Conservation (phyloP, 2,113 vertebrate genomes). For the Martes martes region DNA sequence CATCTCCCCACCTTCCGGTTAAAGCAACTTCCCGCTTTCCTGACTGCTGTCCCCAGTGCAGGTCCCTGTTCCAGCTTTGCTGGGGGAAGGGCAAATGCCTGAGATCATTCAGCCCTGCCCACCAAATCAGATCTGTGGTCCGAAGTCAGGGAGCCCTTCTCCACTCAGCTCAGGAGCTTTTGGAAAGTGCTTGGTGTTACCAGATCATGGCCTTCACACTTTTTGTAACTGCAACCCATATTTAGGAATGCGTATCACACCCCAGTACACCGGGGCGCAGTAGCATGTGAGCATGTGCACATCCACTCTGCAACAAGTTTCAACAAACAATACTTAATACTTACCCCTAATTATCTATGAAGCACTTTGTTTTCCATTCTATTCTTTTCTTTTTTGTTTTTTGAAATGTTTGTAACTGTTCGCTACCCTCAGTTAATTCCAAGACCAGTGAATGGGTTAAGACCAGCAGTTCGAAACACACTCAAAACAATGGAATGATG, state of each 20-base stretch:
- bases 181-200: neutral
- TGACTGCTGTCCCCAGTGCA: neutral
- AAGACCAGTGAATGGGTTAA: neutral
- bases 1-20: neutral
- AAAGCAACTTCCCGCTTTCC: neutral
- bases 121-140: neutral
- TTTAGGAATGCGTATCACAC: neutral
- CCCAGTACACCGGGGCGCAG: neutral
- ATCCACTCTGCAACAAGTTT: neutral
- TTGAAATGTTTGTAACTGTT: neutral
- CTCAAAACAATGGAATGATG: neutral
- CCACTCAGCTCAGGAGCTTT: neutral
- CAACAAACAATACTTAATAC: neutral
- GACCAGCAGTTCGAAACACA: neutral
- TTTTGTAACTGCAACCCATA: neutral
- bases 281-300: too few relatives aligned
- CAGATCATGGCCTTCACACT: neutral
- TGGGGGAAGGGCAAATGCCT: neutral
- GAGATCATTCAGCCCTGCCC: neutral
- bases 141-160: neutral
- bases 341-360: neutral
- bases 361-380: neutral
- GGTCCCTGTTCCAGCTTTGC: neutral
- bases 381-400: neutral
- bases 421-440: neutral